Percentiles rank a stretch among this genome's conserved stretches.
Evolutionary conservation across 1,140 invertebrate genomes (phyloP).

Genomic region (Lordiphosa mommai): DNA sequence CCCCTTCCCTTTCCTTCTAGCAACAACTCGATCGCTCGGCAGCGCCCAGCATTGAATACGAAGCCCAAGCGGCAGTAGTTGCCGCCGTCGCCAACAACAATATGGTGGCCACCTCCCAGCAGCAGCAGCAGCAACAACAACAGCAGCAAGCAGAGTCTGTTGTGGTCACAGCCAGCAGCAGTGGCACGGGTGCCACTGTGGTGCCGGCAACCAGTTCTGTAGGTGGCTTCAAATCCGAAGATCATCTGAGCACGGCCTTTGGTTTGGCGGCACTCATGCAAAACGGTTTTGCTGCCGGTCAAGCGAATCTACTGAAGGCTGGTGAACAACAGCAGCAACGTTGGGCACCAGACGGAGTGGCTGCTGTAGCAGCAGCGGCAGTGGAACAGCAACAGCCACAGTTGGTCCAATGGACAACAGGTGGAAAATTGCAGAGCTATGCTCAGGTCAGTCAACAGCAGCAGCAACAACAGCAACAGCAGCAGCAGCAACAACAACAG

Average conservation of each 20-base stretch:
- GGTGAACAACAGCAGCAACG: slow-evolving; percentile 44
- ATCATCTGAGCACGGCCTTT: slow-evolving; percentile 85
- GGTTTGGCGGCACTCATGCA: slow-evolving; percentile 86
- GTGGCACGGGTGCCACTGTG: slow-evolving; percentile 45
- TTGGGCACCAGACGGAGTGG: slow-evolving; percentile 49
- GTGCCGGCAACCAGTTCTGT: slow-evolving; percentile 60
- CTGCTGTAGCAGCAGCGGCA: slow-evolving; percentile 38
- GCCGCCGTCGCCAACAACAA: slow-evolving; percentile 39
- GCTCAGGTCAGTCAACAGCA: slow-evolving; percentile 62
- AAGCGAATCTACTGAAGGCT: slow-evolving; percentile 68
- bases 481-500: slow-evolving; percentile 57
- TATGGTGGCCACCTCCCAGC: slow-evolving; percentile 55
- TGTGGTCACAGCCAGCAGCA: slow-evolving; percentile 60
- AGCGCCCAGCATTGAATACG: slow-evolving; percentile 77
- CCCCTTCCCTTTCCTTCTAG: slow-evolving; percentile 12
- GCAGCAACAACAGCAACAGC: no score
- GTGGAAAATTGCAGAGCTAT: slow-evolving; percentile 69
- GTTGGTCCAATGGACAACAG: slow-evolving; percentile 71
- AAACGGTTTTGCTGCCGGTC: slow-evolving; percentile 84
- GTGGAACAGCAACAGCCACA: slow-evolving; percentile 54
- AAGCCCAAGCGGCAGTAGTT: slow-evolving; percentile 42
- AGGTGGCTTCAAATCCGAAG: slow-evolving; percentile 82
- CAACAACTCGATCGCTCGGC: slow-evolving; percentile 77
- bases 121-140: slow-evolving; percentile 55
- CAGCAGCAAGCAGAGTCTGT: slow-evolving; percentile 56